Evolutionary conservation across 35 echinoderm and acorn worm species (phyloP).

Genomic region (Chiridota heheva): DNA sequence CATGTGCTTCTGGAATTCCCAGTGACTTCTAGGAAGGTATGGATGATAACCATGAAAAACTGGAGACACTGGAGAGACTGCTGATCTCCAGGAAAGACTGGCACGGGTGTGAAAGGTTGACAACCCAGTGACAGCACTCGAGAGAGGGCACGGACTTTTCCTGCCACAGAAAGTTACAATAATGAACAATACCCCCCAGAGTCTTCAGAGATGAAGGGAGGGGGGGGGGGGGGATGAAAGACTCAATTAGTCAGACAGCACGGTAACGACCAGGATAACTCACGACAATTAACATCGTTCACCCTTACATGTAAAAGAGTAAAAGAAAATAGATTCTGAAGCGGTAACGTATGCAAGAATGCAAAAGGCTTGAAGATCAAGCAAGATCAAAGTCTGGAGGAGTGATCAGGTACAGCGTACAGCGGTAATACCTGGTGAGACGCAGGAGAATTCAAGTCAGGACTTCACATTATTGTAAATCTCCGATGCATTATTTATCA

Average conservation of each 20-base stretch:
- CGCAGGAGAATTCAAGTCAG: too few relatives aligned
- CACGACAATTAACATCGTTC: neutral
- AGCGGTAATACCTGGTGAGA: too few relatives aligned
- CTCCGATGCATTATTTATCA: too few relatives aligned
- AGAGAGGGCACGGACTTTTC: neutral
- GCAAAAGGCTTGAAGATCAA: neutral
- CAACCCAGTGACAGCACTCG: neutral
- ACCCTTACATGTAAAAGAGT: neutral
- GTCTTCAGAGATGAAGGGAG: too few relatives aligned
- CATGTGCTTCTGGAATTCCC: too few relatives aligned
- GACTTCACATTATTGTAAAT: too few relatives aligned
- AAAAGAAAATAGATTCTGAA: neutral
- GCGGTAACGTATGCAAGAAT: neutral
- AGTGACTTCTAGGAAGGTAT: neutral
- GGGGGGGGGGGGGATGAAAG: neutral
- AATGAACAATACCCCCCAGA: neutral
- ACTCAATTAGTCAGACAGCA: neutral
- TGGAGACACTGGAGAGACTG: too few relatives aligned
- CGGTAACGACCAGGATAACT: neutral
- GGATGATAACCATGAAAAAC: neutral
- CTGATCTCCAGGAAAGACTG: constrained; percentile 1
- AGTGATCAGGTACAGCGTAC: too few relatives aligned
- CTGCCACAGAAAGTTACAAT: neutral
- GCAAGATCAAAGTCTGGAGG: too few relatives aligned
- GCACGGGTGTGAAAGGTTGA: neutral